A percentile compares a stretch with the other conserved stretches of the same genome.
Evolutionary conservation across 2,113 vertebrate species (phyloP).

Genomic region (Melanocharis versteri): DNA sequence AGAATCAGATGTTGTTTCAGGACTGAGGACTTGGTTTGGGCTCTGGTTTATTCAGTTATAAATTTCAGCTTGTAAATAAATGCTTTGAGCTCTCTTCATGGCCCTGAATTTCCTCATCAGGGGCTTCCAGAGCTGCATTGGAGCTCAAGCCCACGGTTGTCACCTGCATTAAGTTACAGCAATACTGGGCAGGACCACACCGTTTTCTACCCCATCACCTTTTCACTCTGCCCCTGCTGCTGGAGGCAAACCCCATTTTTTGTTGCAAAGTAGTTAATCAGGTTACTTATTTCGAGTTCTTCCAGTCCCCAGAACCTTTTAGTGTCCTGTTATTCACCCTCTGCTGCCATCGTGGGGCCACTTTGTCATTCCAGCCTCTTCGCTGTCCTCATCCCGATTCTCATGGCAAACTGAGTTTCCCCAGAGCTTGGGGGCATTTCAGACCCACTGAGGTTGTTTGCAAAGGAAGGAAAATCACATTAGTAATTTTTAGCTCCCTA

Average conservation of each 20-base stretch:
- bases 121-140: background rate
- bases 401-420: background rate
- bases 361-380: background rate
- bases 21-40: background rate
- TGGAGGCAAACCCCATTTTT: background rate
- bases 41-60: background rate
- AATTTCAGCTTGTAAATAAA: background rate
- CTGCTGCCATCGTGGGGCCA: constrained; percentile 52
- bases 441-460: background rate
- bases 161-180: background rate
- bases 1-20: background rate
- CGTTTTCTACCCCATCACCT: background rate
- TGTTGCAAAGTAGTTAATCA: background rate
- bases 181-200: background rate
- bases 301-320: background rate
- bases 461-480: background rate
- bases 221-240: background rate
- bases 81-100: background rate
- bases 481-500: background rate
- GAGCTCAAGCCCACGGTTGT: accelerated
- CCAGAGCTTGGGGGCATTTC: background rate
- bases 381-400: background rate
- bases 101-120: background rate
- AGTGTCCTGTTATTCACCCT: background rate
- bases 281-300: background rate